Evolutionary conservation across 2,797 vertebrate genomes (phyloP).

Genomic region (Eleutherodactylus coqui): DNA sequence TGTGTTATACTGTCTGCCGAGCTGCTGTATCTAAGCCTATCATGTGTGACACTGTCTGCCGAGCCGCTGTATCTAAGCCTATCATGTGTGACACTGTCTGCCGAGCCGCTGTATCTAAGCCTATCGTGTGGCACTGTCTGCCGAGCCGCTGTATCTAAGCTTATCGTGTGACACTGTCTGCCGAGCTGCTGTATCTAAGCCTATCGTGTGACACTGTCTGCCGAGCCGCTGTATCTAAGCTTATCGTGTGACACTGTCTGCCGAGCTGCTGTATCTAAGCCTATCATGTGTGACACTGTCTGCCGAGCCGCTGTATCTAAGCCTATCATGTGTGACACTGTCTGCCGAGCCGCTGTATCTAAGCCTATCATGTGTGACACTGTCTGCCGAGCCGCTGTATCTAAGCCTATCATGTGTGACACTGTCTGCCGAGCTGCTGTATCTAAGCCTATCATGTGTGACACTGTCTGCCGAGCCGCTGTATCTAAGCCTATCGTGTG

Average conservation of each 20-base stretch:
- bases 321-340: no score
- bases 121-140: background rate
- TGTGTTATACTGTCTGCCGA: no score
- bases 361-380: no score
- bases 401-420: no score
- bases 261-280: no score
- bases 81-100: background rate
- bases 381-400: no score
- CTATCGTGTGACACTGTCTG: background rate
- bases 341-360: background rate
- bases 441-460: background rate
- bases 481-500: background rate
- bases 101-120: background rate
- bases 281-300: no score
- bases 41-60: background rate
- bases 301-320: no score
- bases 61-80: background rate
- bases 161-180: background rate
- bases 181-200: conserved; percentile 3
- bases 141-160: background rate
- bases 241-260: background rate
- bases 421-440: no score
- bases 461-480: background rate
- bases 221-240: background rate
- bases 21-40: no score